Evolutionary conservation across 2,888 invertebrate genomes (phyloP).

Genomic region (Romanomermis culicivorax): DNA sequence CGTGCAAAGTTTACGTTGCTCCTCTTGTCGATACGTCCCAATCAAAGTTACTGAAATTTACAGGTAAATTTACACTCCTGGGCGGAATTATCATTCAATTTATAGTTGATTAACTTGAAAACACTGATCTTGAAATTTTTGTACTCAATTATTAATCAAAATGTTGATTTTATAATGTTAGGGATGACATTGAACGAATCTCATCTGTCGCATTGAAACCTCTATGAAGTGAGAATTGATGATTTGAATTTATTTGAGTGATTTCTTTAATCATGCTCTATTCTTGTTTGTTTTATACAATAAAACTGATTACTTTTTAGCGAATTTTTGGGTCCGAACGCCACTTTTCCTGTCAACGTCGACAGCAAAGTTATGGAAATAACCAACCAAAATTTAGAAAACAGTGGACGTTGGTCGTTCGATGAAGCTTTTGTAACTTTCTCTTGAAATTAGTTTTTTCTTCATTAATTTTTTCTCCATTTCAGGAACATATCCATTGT

Average conservation of each 20-base stretch:
- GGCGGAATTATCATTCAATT: too few relatives aligned
- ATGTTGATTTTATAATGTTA: too few relatives aligned
- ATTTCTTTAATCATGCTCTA: too few relatives aligned
- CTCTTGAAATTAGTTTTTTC: slow-evolving; percentile 3
- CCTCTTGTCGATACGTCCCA: slow-evolving; percentile 63
- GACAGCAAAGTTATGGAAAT: slow-evolving; percentile 72
- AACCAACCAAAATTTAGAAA: slow-evolving; percentile 55
- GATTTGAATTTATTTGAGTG: too few relatives aligned
- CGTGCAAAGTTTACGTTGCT: slow-evolving; percentile 67
- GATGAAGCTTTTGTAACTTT: slow-evolving; percentile 92
- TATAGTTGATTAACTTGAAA: too few relatives aligned
- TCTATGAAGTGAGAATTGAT: too few relatives aligned
- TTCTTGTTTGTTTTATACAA: too few relatives aligned
- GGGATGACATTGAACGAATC: too few relatives aligned
- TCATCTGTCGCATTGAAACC: too few relatives aligned
- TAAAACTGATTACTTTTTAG: too few relatives aligned
- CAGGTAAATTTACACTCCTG: slow-evolving; percentile 36
- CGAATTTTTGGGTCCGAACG: slow-evolving; percentile 78
- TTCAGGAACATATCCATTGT: slow-evolving; percentile 87
- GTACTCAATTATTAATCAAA: too few relatives aligned
- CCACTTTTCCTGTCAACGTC: slow-evolving; percentile 86
- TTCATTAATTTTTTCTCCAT: slow-evolving; percentile 4
- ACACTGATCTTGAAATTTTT: too few relatives aligned
- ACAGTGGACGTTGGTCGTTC: slow-evolving; percentile 75
- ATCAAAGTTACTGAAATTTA: slow-evolving; percentile 63